A percentile compares a stretch with the other conserved stretches of the same genome.
Conservation (phyloP, 2,888 invertebrate species). For the Netelia fuscicornis region DNA sequence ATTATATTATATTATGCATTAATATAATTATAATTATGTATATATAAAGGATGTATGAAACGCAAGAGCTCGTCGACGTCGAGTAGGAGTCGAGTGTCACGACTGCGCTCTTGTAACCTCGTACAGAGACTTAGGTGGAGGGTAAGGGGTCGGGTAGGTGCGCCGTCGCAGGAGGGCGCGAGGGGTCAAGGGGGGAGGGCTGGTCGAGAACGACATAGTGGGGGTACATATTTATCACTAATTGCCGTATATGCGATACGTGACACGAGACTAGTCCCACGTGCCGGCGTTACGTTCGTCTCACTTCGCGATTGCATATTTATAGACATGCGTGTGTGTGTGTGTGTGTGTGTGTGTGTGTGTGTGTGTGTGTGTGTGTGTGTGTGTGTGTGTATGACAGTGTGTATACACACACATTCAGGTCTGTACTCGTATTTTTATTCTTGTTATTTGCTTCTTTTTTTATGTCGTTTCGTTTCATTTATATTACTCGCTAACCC, state of each 20-base stretch:
- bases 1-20: too few relatives aligned
- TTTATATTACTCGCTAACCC: too few relatives aligned
- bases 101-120: slow-evolving; percentile 18
- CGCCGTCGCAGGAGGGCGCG: neutral
- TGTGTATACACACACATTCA: too few relatives aligned
- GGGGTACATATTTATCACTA: slow-evolving; percentile 46
- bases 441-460: too few relatives aligned
- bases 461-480: neutral
- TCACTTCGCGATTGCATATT: neutral
- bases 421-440: too few relatives aligned
- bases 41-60: neutral
- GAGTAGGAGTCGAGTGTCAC: slow-evolving; percentile 20
- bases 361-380: too few relatives aligned
- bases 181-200: neutral
- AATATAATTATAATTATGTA: too few relatives aligned
- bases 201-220: neutral
- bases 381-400: too few relatives aligned
- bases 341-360: too few relatives aligned
- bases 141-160: neutral
- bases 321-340: neutral
- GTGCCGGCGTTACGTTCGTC: slow-evolving; percentile 19
- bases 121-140: neutral
- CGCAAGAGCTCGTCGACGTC: slow-evolving; percentile 21
- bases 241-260: slow-evolving; percentile 50
- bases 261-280: slow-evolving; percentile 48